Base-by-base conservation (phyloP, 2,888 invertebrate species). In the Drosophila picticornis region DNA sequence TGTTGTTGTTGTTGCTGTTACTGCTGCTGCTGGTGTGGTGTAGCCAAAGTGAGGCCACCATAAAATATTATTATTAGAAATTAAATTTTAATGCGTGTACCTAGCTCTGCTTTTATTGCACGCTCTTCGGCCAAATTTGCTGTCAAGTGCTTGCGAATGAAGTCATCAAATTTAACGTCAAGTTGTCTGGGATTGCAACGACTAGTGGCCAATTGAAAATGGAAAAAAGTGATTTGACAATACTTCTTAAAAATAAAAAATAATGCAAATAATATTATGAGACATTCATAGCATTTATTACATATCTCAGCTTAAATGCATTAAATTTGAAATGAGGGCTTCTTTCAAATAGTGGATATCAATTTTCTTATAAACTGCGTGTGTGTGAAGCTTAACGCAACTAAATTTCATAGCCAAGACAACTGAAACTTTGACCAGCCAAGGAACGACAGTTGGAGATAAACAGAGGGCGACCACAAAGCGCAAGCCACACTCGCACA, bases 51-150 rank as follows among this genome's bases (percentile, higher is more conserved):
- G 19, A 40, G 59, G 53, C 63, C 59, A 66, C 58, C 81, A 81
- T 81, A 81, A 81, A 81, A 81, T 83, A 83, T 81, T 81, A 83
- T 83, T 83, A 81, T 77, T 81, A 83, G 81, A 83, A 83, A 83
- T 81, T 83, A 77, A 77, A 74, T 72, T 81, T 81, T 79, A 69
- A 79, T 82, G 79, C 79, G 66, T 52, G 52, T 70, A 55, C 58
- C 67, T 76, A 80, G 70, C 73, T 46, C 29, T 36, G 51, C 40
- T 66, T 83, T 83, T 73, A 81, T 70, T 53, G 80, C 83, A 65
- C 34, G 70, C 80, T 80, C 63, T 55, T 6, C 32, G 36, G 70
- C 67, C 32, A 55, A 64, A 59, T 67, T 60, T 46, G 59, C 57
- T 9, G 29, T 34, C 62, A 67, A 70, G 61, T 36, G 43, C 48